Percentiles rank a stretch among this genome's conserved stretches.
phyloP scores from a whole-genome alignment of 1,140 invertebrate species.

The Battus philenor region DNA sequence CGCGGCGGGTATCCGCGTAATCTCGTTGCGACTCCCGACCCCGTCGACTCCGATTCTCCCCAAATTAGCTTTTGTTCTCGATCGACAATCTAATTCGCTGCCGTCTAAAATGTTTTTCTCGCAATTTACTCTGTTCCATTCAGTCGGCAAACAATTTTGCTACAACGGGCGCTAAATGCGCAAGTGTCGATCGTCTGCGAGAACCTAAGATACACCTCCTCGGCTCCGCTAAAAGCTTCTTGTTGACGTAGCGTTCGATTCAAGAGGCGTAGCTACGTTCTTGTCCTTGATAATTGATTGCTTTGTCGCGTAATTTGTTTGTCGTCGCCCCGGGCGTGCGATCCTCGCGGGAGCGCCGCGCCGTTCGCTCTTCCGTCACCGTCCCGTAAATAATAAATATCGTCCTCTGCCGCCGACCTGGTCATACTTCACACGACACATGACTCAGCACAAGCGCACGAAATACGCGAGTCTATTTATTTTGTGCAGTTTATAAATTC shows the following conservation, averaged over 20 bases:
- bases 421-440: constrained; percentile 23
- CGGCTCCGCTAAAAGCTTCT: constrained; percentile 67
- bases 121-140: constrained; percentile 36
- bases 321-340: constrained; percentile 48
- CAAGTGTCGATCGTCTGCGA: constrained; percentile 31
- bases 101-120: constrained; percentile 51
- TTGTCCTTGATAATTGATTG: constrained; percentile 73
- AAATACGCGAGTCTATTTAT: too few relatives aligned
- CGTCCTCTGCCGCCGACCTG: constrained; percentile 21
- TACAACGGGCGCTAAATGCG: constrained; percentile 38
- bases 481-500: too few relatives aligned
- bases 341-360: constrained; percentile 51
- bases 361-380: constrained; percentile 47
- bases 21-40: constrained; percentile 64
- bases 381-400: constrained; percentile 63
- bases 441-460: constrained; percentile 48
- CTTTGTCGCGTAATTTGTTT: constrained; percentile 75
- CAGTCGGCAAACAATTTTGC: constrained; percentile 37
- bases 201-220: constrained; percentile 42
- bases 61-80: constrained; percentile 66
- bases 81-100: constrained; percentile 63
- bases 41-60: constrained; percentile 55
- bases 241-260: constrained; percentile 72
- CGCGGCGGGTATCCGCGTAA: constrained; percentile 57
- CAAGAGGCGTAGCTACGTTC: constrained; percentile 57